Evolutionary conservation across 2,888 invertebrate species (phyloP).

Genomic region (Drosophila borborema): DNA sequence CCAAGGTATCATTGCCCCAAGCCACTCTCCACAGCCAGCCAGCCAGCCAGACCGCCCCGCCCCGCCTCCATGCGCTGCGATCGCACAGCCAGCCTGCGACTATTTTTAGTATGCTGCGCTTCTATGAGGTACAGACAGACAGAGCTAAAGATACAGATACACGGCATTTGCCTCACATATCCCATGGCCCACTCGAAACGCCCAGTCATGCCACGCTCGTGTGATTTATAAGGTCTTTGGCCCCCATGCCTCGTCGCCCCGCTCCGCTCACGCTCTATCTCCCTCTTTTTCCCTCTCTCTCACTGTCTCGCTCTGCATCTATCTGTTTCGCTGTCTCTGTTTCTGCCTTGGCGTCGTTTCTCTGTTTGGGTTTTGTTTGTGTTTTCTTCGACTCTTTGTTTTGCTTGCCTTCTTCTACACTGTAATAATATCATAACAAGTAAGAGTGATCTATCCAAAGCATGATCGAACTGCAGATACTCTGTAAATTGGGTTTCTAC

Average conservation of each 20-base stretch:
- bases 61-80: slow-evolving; percentile 18
- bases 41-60: no score
- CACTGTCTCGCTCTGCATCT: neutral
- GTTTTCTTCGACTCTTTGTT: slow-evolving; percentile 65
- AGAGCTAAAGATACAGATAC: slow-evolving; percentile 5
- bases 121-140: slow-evolving; percentile 41
- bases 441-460: slow-evolving; percentile 1
- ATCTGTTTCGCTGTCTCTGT: slow-evolving; percentile 16
- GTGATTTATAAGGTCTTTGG: slow-evolving; percentile 81
- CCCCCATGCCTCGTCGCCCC: slow-evolving; percentile 42
- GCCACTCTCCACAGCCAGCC: neutral
- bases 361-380: slow-evolving; percentile 48
- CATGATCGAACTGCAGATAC: neutral
- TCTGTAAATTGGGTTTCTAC: neutral
- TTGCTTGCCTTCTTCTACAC: slow-evolving; percentile 67
- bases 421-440: slow-evolving; percentile 58
- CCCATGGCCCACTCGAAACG: slow-evolving; percentile 57
- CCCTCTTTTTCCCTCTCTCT: neutral
- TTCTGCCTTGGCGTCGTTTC: slow-evolving; percentile 34
- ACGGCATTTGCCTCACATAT: slow-evolving; percentile 21
- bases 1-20: slow-evolving; percentile 43
- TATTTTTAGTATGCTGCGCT: slow-evolving; percentile 70
- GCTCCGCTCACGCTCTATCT: slow-evolving; percentile 2
- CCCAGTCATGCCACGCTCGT: slow-evolving; percentile 80
- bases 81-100: slow-evolving; percentile 43